Evolutionary conservation across 2,888 invertebrate genomes (phyloP).

Genomic region (Callyntrura sp.): DNA sequence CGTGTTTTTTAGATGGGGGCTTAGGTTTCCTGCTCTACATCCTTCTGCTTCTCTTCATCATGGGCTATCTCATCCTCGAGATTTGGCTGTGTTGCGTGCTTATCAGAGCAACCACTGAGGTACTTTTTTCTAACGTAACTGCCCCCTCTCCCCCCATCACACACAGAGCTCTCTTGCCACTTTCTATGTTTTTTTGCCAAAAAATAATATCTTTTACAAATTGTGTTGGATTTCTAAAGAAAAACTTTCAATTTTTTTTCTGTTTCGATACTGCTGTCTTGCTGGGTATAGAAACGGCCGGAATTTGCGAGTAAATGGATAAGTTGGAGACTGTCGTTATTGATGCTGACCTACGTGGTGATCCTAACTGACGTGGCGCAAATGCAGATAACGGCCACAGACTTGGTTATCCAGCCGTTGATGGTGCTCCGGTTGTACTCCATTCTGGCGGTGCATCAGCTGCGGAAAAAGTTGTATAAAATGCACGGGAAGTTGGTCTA

Average conservation of each 20-base stretch:
- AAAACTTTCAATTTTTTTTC: constrained; percentile 33
- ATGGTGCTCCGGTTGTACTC: constrained; percentile 77
- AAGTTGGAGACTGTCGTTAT: constrained; percentile 65
- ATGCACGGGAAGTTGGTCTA: constrained; percentile 77
- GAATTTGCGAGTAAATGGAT: constrained; percentile 78
- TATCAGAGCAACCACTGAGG: constrained; percentile 78
- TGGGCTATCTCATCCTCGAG: constrained; percentile 78
- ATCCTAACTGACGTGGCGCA: constrained; percentile 78
- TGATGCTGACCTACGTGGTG: constrained; percentile 73
- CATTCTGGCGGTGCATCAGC: constrained; percentile 74
- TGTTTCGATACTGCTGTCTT: neutral
- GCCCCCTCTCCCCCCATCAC: neutral
- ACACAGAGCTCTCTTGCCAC: too few relatives aligned
- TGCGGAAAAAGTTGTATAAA: constrained; percentile 77
- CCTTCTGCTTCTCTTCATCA: constrained; percentile 64
- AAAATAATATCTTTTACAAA: neutral
- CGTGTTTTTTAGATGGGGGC: constrained; percentile 58
- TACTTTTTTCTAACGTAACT: constrained; percentile 21
- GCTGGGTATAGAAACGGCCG: constrained; percentile 72
- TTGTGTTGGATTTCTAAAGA: neutral
- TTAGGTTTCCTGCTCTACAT: constrained; percentile 76
- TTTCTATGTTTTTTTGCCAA: constrained; percentile 30
- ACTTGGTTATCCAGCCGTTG: constrained; percentile 74
- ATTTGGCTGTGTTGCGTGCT: constrained; percentile 79
- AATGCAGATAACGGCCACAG: constrained; percentile 78